These are phyloP conservation scores for Phyllostomus discolor DNA, from an alignment of 2,113 vertebrate genomes.

Conservation along the genomic window DNA sequence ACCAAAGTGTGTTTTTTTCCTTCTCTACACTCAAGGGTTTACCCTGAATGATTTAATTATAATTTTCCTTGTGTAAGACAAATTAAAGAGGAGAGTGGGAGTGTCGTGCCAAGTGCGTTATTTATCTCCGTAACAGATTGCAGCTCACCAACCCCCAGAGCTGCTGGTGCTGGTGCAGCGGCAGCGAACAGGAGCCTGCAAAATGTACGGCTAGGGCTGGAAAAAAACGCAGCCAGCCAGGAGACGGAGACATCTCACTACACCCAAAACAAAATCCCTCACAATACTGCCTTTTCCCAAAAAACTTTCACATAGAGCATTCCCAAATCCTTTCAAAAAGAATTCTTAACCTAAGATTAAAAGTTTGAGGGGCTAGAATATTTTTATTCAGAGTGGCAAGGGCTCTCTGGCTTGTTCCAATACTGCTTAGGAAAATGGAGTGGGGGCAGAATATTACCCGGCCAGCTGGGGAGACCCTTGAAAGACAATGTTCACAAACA, in stretches of 20 bases:
- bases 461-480: neutral
- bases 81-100: constrained; percentile 94
- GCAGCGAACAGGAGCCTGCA: constrained; percentile 68
- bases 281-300: neutral
- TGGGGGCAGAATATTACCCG: fast-evolving
- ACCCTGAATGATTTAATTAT: constrained; percentile 98
- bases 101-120: constrained; percentile 93
- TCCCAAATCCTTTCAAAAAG: neutral
- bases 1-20: constrained; percentile 82
- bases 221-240: neutral
- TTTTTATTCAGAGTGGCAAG: neutral
- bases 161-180: constrained; percentile 83
- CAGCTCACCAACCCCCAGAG: constrained; percentile 90
- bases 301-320: neutral
- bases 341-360: neutral
- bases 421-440: neutral
- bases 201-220: neutral
- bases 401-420: neutral
- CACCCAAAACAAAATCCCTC: neutral
- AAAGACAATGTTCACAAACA: neutral
- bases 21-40: constrained; percentile 87
- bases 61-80: constrained; percentile 93
- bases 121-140: constrained; percentile 97
- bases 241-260: neutral
- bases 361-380: neutral